Base-by-base conservation (phyloP, 2,888 invertebrate genomes). In the Polyploca ridens region DNA sequence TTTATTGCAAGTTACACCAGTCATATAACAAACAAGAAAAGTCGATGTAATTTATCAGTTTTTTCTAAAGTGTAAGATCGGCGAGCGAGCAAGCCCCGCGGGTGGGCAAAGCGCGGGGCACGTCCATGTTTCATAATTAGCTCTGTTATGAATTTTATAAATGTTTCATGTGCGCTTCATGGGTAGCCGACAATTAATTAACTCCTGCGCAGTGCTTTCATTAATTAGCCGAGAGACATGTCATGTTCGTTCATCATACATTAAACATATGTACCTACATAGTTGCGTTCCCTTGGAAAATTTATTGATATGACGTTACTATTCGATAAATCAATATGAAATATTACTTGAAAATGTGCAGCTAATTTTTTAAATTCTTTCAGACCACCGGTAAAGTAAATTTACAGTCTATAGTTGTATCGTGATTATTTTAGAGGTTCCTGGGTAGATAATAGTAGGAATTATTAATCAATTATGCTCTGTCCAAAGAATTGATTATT, bases 91-190 rank as follows among this genome's bases (percentile, higher is more conserved):
- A 80, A 41, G 74, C 87, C 77, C 90, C 79, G 90, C 92, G 92
- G 92, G 92, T 90, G 91, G 91, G 86, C 84, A 84, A 85, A 81
- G 79, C 82, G 76, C 78, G 78, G 79, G 61, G 81, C 85, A 85
- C 86, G 85, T 78, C 84, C 85, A 87, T 85, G 86, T 85, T 89
- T 91, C 90, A 89, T 89, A 91, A 90, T 90, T 91, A 91, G 89
- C 84, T 80, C 82, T 88, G 93, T 92, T 93, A 93, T 93, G 93
- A 93, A 91, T 91, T 91, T 86, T 88, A 93, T 93, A 90, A 92
- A 93, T 93, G 89, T 91, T 92, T 92, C 90, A 92, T 92, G 90
- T 83, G 82, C 84, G 77, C 84, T 85, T 78, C 86, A 83, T 83
- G 86, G 83, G 85, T 84, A 86, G 87, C 85, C 88, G 88, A 89